These are phyloP conservation scores for Nebria brevicollis DNA, from an alignment of 2,888 invertebrate species.

Conservation along the genomic window DNA sequence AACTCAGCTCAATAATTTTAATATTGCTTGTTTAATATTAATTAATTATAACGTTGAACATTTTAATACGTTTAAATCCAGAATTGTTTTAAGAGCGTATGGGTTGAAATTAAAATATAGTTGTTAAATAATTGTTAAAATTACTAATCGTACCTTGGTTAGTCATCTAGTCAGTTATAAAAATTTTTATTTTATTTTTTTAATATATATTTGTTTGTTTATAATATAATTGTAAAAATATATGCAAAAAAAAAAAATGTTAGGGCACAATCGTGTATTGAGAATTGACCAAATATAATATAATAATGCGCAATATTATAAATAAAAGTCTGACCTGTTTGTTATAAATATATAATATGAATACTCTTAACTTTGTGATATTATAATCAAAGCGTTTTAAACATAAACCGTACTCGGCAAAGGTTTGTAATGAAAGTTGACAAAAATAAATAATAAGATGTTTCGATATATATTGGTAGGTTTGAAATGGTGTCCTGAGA, in stretches of 20 bases:
- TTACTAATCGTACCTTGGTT: slow-evolving; percentile 46
- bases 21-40: slow-evolving; percentile 22
- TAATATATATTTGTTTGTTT: slow-evolving; percentile 16
- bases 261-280: slow-evolving; percentile 54
- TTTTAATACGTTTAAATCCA: no score
- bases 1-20: slow-evolving; percentile 12
- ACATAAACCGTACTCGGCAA: slow-evolving; percentile 8
- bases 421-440: slow-evolving; percentile 13
- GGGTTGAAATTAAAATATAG: neutral
- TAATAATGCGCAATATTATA: slow-evolving; percentile 54
- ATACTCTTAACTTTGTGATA: slow-evolving; percentile 59
- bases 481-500: slow-evolving; percentile 7
- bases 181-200: slow-evolving; percentile 39
- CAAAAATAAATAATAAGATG: slow-evolving; percentile 2
- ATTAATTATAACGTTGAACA: neutral
- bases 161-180: slow-evolving; percentile 44
- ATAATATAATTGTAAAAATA: slow-evolving; percentile 5
- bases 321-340: slow-evolving; percentile 58
- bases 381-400: slow-evolving; percentile 52
- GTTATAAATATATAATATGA: slow-evolving; percentile 46
- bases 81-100: neutral
- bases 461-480: slow-evolving; percentile 5
- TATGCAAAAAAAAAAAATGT: slow-evolving; percentile 31
- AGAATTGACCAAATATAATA: slow-evolving; percentile 54
- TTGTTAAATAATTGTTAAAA: neutral